Base-by-base conservation (phyloP, 1,140 invertebrate genomes). In the Homarus americanus region DNA sequence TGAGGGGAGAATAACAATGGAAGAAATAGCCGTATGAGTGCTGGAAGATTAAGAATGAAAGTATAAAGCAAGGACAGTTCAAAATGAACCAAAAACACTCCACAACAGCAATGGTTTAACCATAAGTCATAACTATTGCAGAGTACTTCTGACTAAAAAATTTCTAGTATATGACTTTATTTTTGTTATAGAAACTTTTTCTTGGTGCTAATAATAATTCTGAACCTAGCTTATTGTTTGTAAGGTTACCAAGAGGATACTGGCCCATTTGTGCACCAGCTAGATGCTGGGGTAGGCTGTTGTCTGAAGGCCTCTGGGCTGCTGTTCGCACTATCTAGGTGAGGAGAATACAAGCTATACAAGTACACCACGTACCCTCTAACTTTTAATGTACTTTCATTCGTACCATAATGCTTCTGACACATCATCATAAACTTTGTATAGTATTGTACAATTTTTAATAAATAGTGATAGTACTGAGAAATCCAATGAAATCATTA, bases 261-360 rank as follows among this genome's bases (percentile, higher is more conserved):
- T 83, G 82, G 82, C 53, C 82, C 58, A 69, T 83, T 83, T 83
- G 82, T 83, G 82, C 82, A 83, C 82, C 82, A 83, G 24, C 58
- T n/a, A 66, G 36, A n/a, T 38, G 63, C 82, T 38, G 63, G 82
- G 58, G 63, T 83, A 83, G 82, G 36, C 36, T 66, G 82, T 28
- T 83, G 34, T 69, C 38, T 34, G 34, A 40, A 83, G 63, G 82
- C 82, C 82, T 66, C 53, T 40, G 53, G 34, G 58, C 53, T 83
- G 28, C 41, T 36, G 5, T 69, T 69, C 58, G 69, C 63, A 83
- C 63, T 83, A 63, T 28, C 36, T 83, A 63, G n/a, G 40, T 79
- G 76, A 79, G 76, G 49, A 83, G 82, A 83, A 63, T 83, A 63
- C 20, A 66, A 83, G 63, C 82, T 83, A 66, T 36, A 82, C 32